A percentile compares a stretch with the other conserved stretches of the same genome.
These are phyloP conservation scores for Maccullochella peelii DNA, from an alignment of 2,113 vertebrate species.

Conservation along the genomic window DNA sequence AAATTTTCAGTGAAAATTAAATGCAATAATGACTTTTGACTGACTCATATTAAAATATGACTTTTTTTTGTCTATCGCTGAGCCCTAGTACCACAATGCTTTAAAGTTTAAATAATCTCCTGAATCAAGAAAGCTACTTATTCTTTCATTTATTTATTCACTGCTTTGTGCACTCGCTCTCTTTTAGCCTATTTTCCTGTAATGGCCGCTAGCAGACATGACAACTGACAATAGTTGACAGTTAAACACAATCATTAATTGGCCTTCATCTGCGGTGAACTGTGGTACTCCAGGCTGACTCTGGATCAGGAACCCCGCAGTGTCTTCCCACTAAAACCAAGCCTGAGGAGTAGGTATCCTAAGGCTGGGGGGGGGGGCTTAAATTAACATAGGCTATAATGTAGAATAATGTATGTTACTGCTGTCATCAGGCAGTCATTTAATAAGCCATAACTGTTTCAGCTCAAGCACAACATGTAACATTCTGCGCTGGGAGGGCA, in stretches of 20 bases:
- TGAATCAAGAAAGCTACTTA: background rate
- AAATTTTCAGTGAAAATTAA: too few relatives aligned
- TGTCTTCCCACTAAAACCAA: slow-evolving; percentile 9
- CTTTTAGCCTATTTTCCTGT: background rate
- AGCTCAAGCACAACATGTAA: background rate
- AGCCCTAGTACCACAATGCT: background rate
- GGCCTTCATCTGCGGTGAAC: background rate
- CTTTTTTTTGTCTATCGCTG: too few relatives aligned
- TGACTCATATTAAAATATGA: too few relatives aligned
- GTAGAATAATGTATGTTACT: background rate
- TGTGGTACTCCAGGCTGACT: slow-evolving; percentile 1
- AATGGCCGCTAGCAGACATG: background rate
- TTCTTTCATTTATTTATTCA: background rate
- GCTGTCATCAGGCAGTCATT: background rate
- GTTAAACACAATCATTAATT: background rate
- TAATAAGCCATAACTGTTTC: background rate
- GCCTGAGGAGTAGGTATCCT: background rate
- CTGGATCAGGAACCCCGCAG: slow-evolving; percentile 4
- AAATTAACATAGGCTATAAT: background rate
- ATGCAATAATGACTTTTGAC: too few relatives aligned
- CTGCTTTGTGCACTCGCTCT: background rate
- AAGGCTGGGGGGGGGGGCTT: background rate
- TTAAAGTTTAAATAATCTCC: background rate
- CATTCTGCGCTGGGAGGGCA: background rate
- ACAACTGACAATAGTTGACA: background rate